Percentiles rank a stretch among this genome's conserved stretches.
phyloP scores from a whole-genome alignment of 1,140 invertebrate genomes.

The Neodiprion pinetum region DNA sequence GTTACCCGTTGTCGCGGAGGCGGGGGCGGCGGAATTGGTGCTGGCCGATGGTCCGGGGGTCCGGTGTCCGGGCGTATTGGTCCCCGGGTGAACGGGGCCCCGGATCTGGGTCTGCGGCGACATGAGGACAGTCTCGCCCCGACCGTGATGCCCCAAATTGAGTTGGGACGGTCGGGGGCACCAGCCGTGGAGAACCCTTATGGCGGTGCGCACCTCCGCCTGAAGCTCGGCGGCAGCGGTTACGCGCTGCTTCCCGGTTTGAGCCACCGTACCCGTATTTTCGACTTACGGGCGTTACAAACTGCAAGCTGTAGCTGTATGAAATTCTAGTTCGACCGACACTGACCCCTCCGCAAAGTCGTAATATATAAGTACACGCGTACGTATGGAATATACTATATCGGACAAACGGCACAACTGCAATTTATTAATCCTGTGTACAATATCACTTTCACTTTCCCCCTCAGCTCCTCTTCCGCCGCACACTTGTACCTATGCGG shows the following conservation, averaged over 20 bases:
- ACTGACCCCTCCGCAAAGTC: too few relatives aligned
- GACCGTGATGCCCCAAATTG: slow-evolving; percentile 25
- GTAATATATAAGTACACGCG: too few relatives aligned
- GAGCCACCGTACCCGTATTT: slow-evolving; percentile 52
- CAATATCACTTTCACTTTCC: too few relatives aligned
- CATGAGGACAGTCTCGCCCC: slow-evolving; percentile 57
- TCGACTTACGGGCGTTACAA: too few relatives aligned
- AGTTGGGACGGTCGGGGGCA: slow-evolving; percentile 47
- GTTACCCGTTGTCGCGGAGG: slow-evolving; percentile 25
- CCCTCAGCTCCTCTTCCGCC: too few relatives aligned
- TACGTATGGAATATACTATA: too few relatives aligned
- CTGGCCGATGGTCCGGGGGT: slow-evolving; percentile 11
- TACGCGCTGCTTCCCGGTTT: slow-evolving; percentile 52
- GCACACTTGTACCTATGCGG: too few relatives aligned
- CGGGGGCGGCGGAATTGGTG: slow-evolving; percentile 27
- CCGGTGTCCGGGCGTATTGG: not conserved
- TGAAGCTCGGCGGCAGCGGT: slow-evolving; percentile 57
- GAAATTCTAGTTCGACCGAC: too few relatives aligned
- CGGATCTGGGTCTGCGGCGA: slow-evolving; percentile 56
- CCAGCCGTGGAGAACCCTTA: slow-evolving; percentile 59
- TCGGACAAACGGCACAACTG: too few relatives aligned
- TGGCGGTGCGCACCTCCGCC: slow-evolving; percentile 58
- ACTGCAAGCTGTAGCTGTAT: too few relatives aligned
- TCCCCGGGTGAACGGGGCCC: slow-evolving; percentile 23
- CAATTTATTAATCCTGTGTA: too few relatives aligned